phyloP scores from a whole-genome alignment of 1,140 invertebrate species.

The Meteorus sp. region DNA sequence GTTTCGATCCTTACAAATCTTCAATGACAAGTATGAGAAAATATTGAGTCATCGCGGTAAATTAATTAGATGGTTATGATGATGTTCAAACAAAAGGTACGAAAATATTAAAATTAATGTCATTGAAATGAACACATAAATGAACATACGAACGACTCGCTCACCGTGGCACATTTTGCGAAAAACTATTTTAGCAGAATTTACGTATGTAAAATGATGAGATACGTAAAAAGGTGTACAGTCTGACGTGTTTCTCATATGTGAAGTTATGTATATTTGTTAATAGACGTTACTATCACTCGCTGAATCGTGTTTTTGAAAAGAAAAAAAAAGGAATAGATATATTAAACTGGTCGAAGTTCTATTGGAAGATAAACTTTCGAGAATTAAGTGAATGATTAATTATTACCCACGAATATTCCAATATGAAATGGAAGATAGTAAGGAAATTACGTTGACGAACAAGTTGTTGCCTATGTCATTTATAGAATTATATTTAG shows the following conservation, averaged over 20 bases:
- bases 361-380: no score
- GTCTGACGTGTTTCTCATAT: conserved; percentile 20
- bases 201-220: conserved; percentile 12
- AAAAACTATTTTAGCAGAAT: neutral
- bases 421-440: no score
- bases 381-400: neutral
- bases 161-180: neutral
- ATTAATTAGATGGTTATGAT: neutral
- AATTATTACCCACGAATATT: no score
- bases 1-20: conserved; percentile 55
- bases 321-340: no score
- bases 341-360: no score
- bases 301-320: conserved; percentile 18
- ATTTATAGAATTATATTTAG: no score
- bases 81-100: neutral
- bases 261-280: conserved; percentile 44
- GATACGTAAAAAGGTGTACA: conserved; percentile 31
- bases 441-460: no score
- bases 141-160: neutral
- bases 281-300: conserved; percentile 35
- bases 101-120: neutral
- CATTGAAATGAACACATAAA: no score
- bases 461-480: no score
- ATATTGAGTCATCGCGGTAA: conserved; percentile 42
- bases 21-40: conserved; percentile 55